A percentile compares a stretch with the other conserved stretches of the same genome.
phyloP scores from a whole-genome alignment of 64 coral and sea anemone genomes.

The Cladopsammia gracilis region DNA sequence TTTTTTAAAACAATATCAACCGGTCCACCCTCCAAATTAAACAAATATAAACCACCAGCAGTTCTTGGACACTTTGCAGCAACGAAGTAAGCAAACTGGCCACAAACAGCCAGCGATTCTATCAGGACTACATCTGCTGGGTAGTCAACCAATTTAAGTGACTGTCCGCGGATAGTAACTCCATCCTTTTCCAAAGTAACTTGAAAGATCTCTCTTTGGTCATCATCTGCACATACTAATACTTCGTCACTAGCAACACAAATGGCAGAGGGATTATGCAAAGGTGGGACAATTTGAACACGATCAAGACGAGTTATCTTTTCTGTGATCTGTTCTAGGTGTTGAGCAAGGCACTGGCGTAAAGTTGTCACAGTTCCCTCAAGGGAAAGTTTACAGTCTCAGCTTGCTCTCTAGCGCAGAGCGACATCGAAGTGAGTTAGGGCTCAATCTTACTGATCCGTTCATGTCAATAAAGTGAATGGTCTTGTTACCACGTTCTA shows the following conservation, averaged over 20 bases:
- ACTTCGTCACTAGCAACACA: constrained; percentile 1
- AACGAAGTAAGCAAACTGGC: neutral
- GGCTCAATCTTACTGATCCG: constrained; percentile 24
- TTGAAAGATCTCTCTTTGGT: neutral
- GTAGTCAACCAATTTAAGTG: neutral
- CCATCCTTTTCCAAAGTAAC: constrained; percentile 31
- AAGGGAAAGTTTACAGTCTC: constrained; percentile 42
- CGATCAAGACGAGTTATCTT: constrained; percentile 2
- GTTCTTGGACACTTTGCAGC: neutral
- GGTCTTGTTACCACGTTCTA: constrained; percentile 51
- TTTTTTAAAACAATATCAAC: constrained; percentile 25
- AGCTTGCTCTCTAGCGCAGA: constrained; percentile 24
- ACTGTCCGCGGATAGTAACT: constrained; percentile 28
- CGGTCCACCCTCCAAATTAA: constrained; percentile 5
- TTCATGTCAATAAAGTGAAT: constrained; percentile 48
- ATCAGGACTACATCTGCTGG: constrained; percentile 4
- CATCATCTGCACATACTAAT: neutral
- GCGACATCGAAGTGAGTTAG: constrained; percentile 54
- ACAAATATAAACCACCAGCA: constrained; percentile 14
- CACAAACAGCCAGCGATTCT: constrained; percentile 34
- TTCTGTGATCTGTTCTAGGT: constrained; percentile 28
- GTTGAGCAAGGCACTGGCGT: constrained; percentile 39
- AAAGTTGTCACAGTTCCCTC: constrained; percentile 35
- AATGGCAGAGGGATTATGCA: neutral
- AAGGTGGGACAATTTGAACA: neutral